Conservation (phyloP, 2,797 vertebrate genomes). For the Coracias cyanogaster region DNA sequence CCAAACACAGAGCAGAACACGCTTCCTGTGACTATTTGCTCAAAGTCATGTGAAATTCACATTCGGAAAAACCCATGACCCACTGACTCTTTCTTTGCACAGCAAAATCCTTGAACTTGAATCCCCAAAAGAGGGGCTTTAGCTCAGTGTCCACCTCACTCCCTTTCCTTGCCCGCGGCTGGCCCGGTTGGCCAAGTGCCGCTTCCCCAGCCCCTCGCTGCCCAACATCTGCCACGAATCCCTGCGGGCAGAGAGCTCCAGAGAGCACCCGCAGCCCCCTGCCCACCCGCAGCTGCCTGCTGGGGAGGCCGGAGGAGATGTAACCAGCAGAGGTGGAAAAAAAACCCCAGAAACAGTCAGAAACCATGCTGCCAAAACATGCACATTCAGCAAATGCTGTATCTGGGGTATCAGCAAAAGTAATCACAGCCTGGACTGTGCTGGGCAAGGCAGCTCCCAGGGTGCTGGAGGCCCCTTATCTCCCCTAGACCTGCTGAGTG, state of each 20-base stretch:
- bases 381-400: constrained; percentile 26
- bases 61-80: neutral
- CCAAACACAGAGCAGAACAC: neutral
- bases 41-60: neutral
- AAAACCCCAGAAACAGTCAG: neutral
- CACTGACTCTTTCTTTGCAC: neutral
- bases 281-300: neutral
- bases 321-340: neutral
- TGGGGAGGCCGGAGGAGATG: neutral
- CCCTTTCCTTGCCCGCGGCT: fast-evolving
- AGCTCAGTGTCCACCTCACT: neutral
- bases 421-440: neutral
- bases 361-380: neutral
- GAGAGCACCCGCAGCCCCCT: neutral
- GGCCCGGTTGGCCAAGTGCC: neutral
- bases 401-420: constrained; percentile 16
- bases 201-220: neutral
- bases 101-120: neutral
- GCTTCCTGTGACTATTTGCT: neutral
- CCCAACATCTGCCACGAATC: neutral
- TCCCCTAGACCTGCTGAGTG: constrained; percentile 37
- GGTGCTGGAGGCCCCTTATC: constrained; percentile 25
- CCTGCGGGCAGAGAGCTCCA: fast-evolving
- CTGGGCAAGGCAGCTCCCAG: neutral
- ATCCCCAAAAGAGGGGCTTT: fast-evolving